These are phyloP conservation scores for Melieria picta DNA, from an alignment of 2,888 invertebrate genomes.

Conservation along the genomic window DNA sequence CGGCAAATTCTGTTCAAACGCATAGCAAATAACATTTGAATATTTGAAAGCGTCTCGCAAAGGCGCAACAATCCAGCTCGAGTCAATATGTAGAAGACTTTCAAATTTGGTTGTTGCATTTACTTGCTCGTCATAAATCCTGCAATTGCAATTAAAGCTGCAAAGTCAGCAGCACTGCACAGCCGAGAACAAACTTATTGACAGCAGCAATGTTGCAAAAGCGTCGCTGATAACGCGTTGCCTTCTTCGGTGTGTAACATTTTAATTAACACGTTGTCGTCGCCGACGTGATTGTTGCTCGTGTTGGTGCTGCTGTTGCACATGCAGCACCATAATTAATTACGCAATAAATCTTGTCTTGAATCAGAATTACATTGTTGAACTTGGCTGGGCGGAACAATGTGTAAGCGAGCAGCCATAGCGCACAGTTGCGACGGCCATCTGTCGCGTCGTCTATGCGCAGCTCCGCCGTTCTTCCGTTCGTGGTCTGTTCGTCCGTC, in stretches of 20 bases:
- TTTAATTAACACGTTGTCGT: conserved; percentile 43
- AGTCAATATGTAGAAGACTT: no score
- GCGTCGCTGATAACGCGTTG: neutral
- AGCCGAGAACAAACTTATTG: conserved; percentile 7
- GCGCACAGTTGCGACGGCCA: neutral
- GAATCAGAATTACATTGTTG: conserved; percentile 40
- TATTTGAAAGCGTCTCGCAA: no score
- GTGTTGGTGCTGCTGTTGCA: conserved; percentile 6
- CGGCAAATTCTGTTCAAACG: no score
- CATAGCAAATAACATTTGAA: no score
- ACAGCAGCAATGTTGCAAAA: neutral
- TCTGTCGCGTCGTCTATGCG: neutral
- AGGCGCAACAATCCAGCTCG: no score
- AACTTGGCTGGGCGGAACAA: conserved; percentile 39
- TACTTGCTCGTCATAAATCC: no score
- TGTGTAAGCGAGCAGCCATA: conserved; percentile 8
- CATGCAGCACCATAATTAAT: conserved; percentile 43
- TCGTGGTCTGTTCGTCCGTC: conserved; percentile 1
- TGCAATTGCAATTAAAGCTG: no score
- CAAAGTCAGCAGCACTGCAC: no score
- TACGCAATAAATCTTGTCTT: conserved; percentile 43
- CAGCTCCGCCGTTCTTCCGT: neutral
- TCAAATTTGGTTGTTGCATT: no score
- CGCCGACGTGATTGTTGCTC: conserved; percentile 8
- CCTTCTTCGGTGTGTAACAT: conserved; percentile 37